Evolutionary conservation across 2,797 vertebrate species (phyloP), one percentile per base, ranked within the genome.

Genomic region (Percopsis omiscomaycus): DNA sequence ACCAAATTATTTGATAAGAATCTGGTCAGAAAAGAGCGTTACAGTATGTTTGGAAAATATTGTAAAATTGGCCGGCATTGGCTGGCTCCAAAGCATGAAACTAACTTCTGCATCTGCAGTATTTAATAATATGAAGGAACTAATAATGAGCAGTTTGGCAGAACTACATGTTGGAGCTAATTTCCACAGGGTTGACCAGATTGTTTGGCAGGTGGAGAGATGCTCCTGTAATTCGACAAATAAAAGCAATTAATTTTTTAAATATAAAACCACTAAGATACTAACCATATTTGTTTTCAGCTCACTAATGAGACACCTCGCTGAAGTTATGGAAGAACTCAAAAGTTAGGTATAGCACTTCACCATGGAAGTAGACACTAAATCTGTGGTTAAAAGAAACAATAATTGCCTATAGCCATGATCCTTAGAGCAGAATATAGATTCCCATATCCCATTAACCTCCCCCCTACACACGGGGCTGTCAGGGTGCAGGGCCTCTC

Each of bases 121-220:
- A 78, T 80, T 79, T 73, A 82, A 85, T 86, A 72, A 76, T 0
- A 57, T 68, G 59, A 55, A 71, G 74, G 71, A 57, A 75, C 55
- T 61, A 67, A 78, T 83, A 73, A 75, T 8, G 52, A 81, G 68
- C 60, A 72, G 64, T 55, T 72, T n/a, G 55, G 64, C n/a, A 3
- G 54, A 37, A 49, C 60, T 29, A 66, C 61, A 82, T 79, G 71
- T 66, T 78, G 77, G 56, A 70, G 68, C 61, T 75, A 59, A 75
- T 84, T 68, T 84, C 37, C 16, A 4, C 3, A 5, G 68, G 73
- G 78, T 83, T 75, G 68, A 63, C 61, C 59, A 55, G 61, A 56
- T 14, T 13, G 1, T 27, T 77, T 77, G 74, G 72, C 68, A 78
- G 57, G 44, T 51, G 37, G 4, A 64, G 62, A 79, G 61, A 80